These are phyloP conservation scores for Dendroctonus valens DNA, from an alignment of 1,140 invertebrate species.

Conservation along the genomic window DNA sequence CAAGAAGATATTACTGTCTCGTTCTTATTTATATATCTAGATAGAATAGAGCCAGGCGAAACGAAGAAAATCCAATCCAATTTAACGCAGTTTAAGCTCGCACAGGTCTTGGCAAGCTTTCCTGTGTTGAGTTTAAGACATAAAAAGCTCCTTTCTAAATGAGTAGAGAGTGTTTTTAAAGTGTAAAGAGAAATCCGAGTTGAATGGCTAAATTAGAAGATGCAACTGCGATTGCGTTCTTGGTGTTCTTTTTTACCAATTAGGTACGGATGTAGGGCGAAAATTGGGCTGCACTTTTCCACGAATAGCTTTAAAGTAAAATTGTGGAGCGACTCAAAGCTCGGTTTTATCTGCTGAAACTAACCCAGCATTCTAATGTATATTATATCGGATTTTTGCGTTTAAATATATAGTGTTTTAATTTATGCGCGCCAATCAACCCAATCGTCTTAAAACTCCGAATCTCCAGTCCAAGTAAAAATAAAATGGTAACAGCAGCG, in stretches of 20 bases:
- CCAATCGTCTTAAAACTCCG: no score
- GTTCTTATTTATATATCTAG: slow-evolving; percentile 19
- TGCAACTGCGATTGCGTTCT: not conserved
- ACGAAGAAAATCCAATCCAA: slow-evolving; percentile 26
- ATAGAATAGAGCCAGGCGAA: slow-evolving; percentile 8
- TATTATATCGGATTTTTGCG: no score
- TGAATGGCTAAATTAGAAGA: slow-evolving; percentile 8
- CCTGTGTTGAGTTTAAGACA: slow-evolving; percentile 18
- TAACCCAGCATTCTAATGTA: no score
- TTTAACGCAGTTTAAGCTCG: slow-evolving; percentile 24
- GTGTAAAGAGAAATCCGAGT: slow-evolving; percentile 7
- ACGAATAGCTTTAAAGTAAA: no score
- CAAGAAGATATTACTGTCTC: slow-evolving; percentile 18
- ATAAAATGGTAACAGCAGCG: no score
- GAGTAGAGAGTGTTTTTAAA: slow-evolving; percentile 11
- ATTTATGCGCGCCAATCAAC: no score
- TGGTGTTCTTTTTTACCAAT: not conserved
- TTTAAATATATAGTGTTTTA: no score
- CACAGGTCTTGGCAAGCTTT: slow-evolving; percentile 22
- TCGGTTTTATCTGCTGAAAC: no score
- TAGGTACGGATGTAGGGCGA: not conserved
- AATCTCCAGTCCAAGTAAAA: no score
- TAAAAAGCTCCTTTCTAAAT: slow-evolving; percentile 14
- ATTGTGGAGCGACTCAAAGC: no score
- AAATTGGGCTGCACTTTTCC: no score